Evolutionary conservation across 2,797 vertebrate species (phyloP), one percentile per base, ranked within the genome.

Genomic region (Micromesistius poutassou): DNA sequence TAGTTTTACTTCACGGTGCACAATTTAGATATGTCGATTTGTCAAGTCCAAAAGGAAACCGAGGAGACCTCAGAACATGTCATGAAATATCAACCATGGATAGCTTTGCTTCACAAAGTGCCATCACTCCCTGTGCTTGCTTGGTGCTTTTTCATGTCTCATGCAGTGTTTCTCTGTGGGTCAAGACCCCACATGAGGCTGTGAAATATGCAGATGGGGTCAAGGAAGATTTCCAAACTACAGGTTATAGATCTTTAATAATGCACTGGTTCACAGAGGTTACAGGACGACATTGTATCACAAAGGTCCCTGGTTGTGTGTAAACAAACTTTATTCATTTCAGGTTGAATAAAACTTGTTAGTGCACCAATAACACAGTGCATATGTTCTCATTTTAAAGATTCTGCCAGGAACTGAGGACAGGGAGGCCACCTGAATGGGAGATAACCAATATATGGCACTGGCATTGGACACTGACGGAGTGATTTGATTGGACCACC

Each of bases 371-470:
- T 55, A 19, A 55, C 19, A 55, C 6, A 1, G 3, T 16, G 40
- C 12, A 16, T 42, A 13, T 42, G 40, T 42, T 38, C 22, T 35
- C 14, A 72, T 71, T 46, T 68, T 19, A 30, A 81, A 91, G 91
- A 62, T 91, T 93, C 82, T 77, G 83, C 3, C 10, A 83, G 9
- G 90, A 90, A 78, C 70, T 90, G 70, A 89, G 78, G 3, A 72
- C 0, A 0, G 86, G 87, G 19, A 83, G 82, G 0, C 73, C 76
- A n/a, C 82, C 83, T 1, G 87, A 89, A 40, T 90, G 89, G 89
- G 89, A n/a, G 0, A 83, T 90, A 74, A 89, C 79, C 0, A 89
- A 83, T 0, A 76, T 92, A 62, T 91, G 89, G 91, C 90, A 91
- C 76, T 90, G 89, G 91, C 55, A 62, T 62, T 62, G 55, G 55